Percentiles rank a stretch among this genome's conserved stretches.
Conservation (phyloP, 2,797 vertebrate genomes). For the Pseudochirops corinnae region DNA sequence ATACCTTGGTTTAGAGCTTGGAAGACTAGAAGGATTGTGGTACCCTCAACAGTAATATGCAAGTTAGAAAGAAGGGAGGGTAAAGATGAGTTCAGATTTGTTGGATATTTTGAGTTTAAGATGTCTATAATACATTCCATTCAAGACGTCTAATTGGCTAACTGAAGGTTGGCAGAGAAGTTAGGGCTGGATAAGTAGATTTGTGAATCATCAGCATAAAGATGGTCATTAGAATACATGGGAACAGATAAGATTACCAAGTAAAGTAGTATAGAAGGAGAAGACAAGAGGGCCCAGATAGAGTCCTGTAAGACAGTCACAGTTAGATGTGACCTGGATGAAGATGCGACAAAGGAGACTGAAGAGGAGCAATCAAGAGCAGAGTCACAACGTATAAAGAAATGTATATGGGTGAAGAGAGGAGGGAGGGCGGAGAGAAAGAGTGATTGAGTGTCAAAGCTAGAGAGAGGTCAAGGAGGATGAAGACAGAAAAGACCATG, state of each 20-base stretch:
- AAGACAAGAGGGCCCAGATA: background rate
- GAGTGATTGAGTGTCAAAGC: background rate
- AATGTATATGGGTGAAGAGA: too few relatives aligned
- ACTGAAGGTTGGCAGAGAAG: background rate
- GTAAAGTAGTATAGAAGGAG: background rate
- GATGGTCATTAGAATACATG: background rate
- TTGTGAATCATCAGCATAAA: background rate
- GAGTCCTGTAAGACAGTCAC: background rate
- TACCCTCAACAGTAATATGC: background rate
- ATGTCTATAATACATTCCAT: background rate
- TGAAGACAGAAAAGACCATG: background rate
- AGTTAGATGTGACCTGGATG: background rate
- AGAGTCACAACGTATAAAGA: background rate
- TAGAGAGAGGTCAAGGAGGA: background rate
- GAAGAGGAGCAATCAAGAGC: background rate
- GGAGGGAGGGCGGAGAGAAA: background rate
- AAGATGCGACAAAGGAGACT: background rate
- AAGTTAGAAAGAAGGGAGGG: background rate
- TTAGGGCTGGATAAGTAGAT: background rate
- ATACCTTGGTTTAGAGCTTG: background rate
- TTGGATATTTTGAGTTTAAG: background rate
- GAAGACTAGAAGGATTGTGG: background rate
- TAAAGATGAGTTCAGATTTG: background rate
- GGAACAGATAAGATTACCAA: background rate
- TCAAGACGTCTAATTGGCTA: background rate